phyloP scores from a whole-genome alignment of 2,113 vertebrate genomes.

The Paraplagusia blochii region DNA sequence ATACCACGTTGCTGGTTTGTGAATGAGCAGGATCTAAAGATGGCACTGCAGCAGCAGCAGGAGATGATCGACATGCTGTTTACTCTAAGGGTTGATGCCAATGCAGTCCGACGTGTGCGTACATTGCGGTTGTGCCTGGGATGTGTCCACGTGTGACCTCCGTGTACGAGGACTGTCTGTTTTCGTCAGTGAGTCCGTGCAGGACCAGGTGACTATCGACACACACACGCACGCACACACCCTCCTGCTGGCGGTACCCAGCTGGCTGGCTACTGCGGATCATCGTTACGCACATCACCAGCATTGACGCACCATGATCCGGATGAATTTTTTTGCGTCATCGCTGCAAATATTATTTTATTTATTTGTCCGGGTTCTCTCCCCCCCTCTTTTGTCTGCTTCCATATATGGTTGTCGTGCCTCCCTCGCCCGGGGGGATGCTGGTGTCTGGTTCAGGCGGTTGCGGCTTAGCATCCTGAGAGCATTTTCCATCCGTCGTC shows the following conservation, averaged over 20 bases:
- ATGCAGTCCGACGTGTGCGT: too few species aligned
- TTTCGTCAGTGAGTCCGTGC: background rate
- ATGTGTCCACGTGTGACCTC: background rate
- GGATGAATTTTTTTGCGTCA: conserved; percentile 56
- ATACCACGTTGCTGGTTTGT: background rate
- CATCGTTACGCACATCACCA: conserved; percentile 58
- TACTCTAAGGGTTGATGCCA: background rate
- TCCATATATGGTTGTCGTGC: conserved; percentile 49
- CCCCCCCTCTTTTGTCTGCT: background rate
- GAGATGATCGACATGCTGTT: conserved; percentile 2
- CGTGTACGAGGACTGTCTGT: background rate
- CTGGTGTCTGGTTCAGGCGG: background rate
- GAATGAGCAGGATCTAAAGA: conserved; percentile 3
- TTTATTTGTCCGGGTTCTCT: conserved; percentile 1
- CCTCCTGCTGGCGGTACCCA: conserved; percentile 4
- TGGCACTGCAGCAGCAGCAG: background rate
- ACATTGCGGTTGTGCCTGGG: too few species aligned
- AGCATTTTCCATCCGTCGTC: background rate
- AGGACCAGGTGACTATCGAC: background rate
- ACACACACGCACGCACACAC: conserved; percentile 16
- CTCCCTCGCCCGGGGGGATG: background rate
- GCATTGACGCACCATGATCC: conserved; percentile 64
- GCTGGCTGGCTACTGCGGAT: conserved; percentile 42
- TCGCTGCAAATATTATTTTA: conserved; percentile 17
- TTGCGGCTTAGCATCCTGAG: background rate